Percentiles rank a stretch among this genome's conserved stretches.
Evolutionary conservation across 2,797 vertebrate species (phyloP).

Genomic region (Gymnoscopelus braueri): DNA sequence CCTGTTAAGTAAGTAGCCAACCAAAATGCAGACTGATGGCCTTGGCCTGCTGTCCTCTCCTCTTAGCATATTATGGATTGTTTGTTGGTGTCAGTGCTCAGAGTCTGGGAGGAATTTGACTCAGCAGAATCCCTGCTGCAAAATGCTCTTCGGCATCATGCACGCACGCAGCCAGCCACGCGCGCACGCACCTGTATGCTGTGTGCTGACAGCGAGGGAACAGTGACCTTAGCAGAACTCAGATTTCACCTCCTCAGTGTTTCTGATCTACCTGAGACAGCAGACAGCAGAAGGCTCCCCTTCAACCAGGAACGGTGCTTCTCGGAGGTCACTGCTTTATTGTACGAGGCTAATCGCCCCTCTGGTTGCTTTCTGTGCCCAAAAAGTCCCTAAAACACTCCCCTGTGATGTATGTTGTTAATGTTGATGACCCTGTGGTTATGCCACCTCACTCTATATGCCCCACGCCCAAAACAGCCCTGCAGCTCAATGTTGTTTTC

Average conservation of each 20-base stretch:
- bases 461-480: background rate
- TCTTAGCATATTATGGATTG: background rate
- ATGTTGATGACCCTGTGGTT: background rate
- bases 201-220: slow-evolving; percentile 67
- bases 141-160: slow-evolving; percentile 31
- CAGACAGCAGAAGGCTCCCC: slow-evolving; percentile 38
- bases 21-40: too few species aligned
- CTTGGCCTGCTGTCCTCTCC: background rate
- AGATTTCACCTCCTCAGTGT: slow-evolving; percentile 78
- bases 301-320: slow-evolving; percentile 30
- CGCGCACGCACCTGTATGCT: slow-evolving; percentile 15
- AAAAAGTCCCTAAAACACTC: background rate
- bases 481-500: background rate
- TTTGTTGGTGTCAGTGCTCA: slow-evolving; percentile 29
- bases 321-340: slow-evolving; percentile 52
- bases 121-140: slow-evolving; percentile 38
- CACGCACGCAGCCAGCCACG: slow-evolving; percentile 9
- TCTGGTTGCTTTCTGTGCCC: background rate
- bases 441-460: background rate
- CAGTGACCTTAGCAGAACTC: slow-evolving; percentile 68
- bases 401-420: background rate
- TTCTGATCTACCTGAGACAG: slow-evolving; percentile 56
- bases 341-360: slow-evolving; percentile 44
- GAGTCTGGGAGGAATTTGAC: slow-evolving; percentile 34
- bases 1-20: too few species aligned